Evolutionary conservation across 2,797 vertebrate species (phyloP).

Genomic region (Mormyrus hasselquistii): DNA sequence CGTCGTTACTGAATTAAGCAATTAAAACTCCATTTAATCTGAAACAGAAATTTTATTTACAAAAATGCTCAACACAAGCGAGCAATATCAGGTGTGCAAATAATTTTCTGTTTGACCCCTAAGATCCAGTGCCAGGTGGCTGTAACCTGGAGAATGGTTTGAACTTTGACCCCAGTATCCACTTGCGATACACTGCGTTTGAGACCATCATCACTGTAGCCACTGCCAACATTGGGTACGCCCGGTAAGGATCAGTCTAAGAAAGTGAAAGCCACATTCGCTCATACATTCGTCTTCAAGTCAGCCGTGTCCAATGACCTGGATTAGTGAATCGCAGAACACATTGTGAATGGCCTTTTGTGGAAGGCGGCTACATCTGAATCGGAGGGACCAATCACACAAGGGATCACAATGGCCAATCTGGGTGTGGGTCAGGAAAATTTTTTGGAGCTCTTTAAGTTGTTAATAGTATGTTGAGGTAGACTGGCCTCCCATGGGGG

Average conservation of each 20-base stretch:
- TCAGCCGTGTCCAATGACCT: neutral
- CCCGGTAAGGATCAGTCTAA: constrained; percentile 60
- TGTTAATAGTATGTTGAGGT: neutral
- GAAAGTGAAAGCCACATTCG: neutral
- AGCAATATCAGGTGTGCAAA: neutral
- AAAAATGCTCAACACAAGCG: neutral
- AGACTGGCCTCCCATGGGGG: neutral
- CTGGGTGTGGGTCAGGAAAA: neutral
- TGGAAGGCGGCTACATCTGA: neutral
- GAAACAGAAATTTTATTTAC: neutral
- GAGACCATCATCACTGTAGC: constrained; percentile 78
- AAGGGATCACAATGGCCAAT: neutral
- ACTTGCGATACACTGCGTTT: constrained; percentile 77
- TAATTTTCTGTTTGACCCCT: neutral
- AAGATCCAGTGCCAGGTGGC: constrained; percentile 89
- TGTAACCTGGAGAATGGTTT: constrained; percentile 82
- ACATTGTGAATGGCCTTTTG: neutral
- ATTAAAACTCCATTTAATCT: neutral
- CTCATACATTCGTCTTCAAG: neutral
- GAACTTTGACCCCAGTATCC: constrained; percentile 81
- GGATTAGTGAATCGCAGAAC: neutral
- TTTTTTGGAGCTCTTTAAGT: neutral
- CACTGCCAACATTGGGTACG: constrained; percentile 79
- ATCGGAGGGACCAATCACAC: neutral
- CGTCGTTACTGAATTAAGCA: neutral